A percentile compares a stretch with the other conserved stretches of the same genome.
Conservation (phyloP, 92 coral and sea anemone genomes). For the Siderastrea siderea region DNA sequence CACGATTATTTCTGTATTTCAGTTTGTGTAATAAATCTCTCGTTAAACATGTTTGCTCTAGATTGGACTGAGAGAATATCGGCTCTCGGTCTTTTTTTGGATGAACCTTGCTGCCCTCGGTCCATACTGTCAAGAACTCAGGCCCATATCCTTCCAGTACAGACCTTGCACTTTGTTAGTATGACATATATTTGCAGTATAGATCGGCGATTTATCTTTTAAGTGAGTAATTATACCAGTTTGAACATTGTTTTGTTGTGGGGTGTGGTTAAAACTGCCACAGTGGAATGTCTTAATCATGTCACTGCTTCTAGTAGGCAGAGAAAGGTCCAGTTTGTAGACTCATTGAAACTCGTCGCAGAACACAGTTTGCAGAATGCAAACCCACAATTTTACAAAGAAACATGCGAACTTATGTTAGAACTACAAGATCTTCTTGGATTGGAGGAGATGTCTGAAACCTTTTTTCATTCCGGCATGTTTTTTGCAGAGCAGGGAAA, state of each 20-base stretch:
- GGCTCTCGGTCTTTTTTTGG: neutral
- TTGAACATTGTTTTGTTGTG: neutral
- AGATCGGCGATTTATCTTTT: too few species aligned
- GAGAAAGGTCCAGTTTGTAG: constrained; percentile 13
- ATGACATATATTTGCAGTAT: neutral
- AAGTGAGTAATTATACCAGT: too few species aligned
- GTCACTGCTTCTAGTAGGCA: constrained; percentile 3
- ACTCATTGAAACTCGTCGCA: constrained; percentile 25
- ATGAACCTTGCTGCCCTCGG: neutral
- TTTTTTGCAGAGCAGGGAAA: neutral
- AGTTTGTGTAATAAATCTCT: constrained; percentile 7
- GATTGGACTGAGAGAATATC: neutral
- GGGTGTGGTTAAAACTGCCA: constrained; percentile 20
- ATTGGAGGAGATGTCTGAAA: constrained; percentile 11
- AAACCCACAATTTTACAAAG: constrained; percentile 41
- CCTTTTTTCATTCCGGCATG: constrained; percentile 17
- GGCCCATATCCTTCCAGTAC: neutral
- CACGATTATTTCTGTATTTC: too few species aligned
- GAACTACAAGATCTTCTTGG: constrained; percentile 13
- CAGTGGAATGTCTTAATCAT: neutral
- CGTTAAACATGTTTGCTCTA: neutral
- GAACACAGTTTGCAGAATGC: neutral
- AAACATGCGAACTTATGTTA: constrained; percentile 10
- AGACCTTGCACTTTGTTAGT: neutral
- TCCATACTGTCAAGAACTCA: neutral